Conservation (phyloP, 37 sponge, comb jelly and placozoan genomes). For the Theonella swinhoei region DNA sequence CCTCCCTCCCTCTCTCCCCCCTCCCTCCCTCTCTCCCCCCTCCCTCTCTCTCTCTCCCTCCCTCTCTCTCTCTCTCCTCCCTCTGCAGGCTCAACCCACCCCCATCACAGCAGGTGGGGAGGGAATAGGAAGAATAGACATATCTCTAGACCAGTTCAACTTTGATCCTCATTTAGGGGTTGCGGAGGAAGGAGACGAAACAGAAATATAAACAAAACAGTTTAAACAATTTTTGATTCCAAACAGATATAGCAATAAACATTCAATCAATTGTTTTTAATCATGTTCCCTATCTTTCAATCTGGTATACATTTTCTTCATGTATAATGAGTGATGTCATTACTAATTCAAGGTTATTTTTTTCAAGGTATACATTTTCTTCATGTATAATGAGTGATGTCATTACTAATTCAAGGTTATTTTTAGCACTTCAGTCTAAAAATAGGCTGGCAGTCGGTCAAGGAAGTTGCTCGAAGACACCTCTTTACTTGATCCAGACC, state of each 20-base stretch:
- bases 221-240: neutral
- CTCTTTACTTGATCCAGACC: slow-evolving; percentile 1
- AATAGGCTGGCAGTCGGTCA: neutral
- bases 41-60: slow-evolving; percentile 8
- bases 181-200: neutral
- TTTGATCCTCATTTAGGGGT: slow-evolving; percentile 16
- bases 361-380: neutral
- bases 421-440: neutral
- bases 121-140: neutral
- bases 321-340: too few species aligned
- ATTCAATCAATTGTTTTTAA: neutral
- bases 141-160: neutral
- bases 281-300: too few species aligned
- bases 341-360: too few species aligned
- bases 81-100: neutral
- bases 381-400: neutral
- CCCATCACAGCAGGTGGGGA: too few species aligned
- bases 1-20: neutral
- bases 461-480: slow-evolving; percentile 2
- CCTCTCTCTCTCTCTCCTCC: neutral
- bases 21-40: neutral
- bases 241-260: neutral
- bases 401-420: neutral
- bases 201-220: slow-evolving; percentile 3
- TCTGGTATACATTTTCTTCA: neutral